Base-by-base conservation (phyloP, 2,888 invertebrate species). In the Alentia gelatinosa region DNA sequence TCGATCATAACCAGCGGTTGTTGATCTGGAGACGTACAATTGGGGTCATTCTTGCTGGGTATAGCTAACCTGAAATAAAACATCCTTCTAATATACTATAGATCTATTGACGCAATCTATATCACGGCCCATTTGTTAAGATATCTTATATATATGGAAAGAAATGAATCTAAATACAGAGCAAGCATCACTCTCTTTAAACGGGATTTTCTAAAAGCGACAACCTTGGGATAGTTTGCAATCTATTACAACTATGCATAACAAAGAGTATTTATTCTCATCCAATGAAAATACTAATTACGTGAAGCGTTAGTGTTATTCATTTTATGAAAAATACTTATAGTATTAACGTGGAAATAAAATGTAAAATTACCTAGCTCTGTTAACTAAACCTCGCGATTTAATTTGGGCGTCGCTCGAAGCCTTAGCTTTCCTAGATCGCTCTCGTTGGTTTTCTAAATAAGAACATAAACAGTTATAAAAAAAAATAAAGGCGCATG, bases 1-100 rank as follows among this genome's bases (percentile, higher is more conserved):
- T 93, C 93, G 33, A 93, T 92, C 89, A 93, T 91, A 5, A 93
- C 93, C 12, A 93, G 91, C 42, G 93, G 93, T 75, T 93, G 93
- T 33, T 91, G 91, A 56, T 93, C 93, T 39, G 91, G 33, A 40
- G 91, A 35, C 1, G 33, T n/a, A 23, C 74, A 15, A 23, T 23
- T 9, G 7, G 47, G 19, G 15, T 90, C 90, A 79, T 33, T 40
- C 39, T 83, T 90, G 19, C 23, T 30, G 7, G 90, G 90, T 4
- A 90, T 50, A 0, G 75, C 90, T n/a, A 90, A 75, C 63, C 90
- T 90, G 75, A 9, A 47, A 88, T 15, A 26, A 40, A 9, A 88
- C 12, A 35, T 30, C n/a, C 23, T 9, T 12, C 19, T 9, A n/a
- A n/a, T n/a, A n/a, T n/a, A n/a, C n/a, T n/a, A n/a, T n/a, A n/a